Conservation (phyloP, 2,888 invertebrate genomes). For the Metallyticus violacea region DNA sequence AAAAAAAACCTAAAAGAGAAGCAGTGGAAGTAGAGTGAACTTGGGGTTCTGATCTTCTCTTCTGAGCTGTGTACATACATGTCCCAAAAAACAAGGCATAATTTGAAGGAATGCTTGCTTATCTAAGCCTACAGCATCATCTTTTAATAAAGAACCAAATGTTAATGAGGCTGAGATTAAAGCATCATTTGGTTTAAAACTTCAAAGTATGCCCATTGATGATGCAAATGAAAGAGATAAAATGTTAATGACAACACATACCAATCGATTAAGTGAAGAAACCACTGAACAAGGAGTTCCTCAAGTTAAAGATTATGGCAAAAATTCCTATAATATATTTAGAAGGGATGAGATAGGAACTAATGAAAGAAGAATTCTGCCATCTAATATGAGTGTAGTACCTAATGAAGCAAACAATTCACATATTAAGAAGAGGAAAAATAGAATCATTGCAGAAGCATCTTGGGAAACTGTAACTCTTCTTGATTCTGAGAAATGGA, state of each 20-base stretch:
- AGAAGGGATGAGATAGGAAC: background rate
- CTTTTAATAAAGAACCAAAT: background rate
- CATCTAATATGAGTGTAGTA: background rate
- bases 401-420: background rate
- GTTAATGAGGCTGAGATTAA: background rate
- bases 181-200: background rate
- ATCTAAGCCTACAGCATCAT: background rate
- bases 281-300: background rate
- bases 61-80: background rate
- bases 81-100: background rate
- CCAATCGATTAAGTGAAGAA: background rate
- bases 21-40: background rate
- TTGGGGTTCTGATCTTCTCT: background rate
- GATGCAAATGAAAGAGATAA: background rate
- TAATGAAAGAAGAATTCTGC: background rate
- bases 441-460: background rate
- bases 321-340: background rate
- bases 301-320: background rate
- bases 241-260: background rate
- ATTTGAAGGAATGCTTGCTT: background rate
- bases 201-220: background rate
- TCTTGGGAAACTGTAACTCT: background rate
- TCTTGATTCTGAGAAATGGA: background rate
- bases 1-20: background rate
- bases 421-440: background rate